Percentiles rank a stretch among this genome's conserved stretches.
Conservation (phyloP, 1,140 invertebrate genomes). For the Oedothorax gibbosus region DNA sequence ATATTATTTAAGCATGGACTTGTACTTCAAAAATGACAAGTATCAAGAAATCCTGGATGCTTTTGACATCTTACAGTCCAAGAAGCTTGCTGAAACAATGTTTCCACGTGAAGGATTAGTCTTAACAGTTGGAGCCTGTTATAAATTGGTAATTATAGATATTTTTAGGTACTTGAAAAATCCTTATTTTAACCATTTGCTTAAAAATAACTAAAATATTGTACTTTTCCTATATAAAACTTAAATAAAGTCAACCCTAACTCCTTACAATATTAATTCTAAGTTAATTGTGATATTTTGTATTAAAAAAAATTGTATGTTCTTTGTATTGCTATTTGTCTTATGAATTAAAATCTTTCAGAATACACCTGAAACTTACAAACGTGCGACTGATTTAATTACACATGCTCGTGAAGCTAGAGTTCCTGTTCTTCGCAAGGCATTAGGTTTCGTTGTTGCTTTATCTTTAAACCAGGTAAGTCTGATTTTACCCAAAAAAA, state of each 20-base stretch:
- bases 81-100: conserved; percentile 73
- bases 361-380: conserved; percentile 78
- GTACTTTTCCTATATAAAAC: too few species aligned
- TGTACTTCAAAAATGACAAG: conserved; percentile 78
- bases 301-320: neutral
- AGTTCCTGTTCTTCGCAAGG: conserved; percentile 73
- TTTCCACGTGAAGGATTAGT: conserved; percentile 78
- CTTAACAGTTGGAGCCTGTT: conserved; percentile 78
- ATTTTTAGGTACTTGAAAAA: conserved; percentile 4
- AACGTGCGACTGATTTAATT: conserved; percentile 76
- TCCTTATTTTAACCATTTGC: conserved; percentile 13
- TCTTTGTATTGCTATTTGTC: neutral
- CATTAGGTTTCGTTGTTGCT: conserved; percentile 73
- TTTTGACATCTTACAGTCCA: conserved; percentile 74
- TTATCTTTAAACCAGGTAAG: conserved; percentile 76
- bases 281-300: neutral
- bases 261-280: too few species aligned
- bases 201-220: neutral
- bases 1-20: conserved; percentile 78
- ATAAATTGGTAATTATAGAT: conserved; percentile 77
- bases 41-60: conserved; percentile 77
- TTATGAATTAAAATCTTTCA: conserved; percentile 65
- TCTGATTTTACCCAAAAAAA: neutral
- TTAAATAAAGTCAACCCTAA: too few species aligned
- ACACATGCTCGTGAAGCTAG: conserved; percentile 72